Percentiles rank a stretch among this genome's conserved stretches.
Evolutionary conservation across 2,113 vertebrate genomes (phyloP).

Genomic region (Pundamilia nyererei): DNA sequence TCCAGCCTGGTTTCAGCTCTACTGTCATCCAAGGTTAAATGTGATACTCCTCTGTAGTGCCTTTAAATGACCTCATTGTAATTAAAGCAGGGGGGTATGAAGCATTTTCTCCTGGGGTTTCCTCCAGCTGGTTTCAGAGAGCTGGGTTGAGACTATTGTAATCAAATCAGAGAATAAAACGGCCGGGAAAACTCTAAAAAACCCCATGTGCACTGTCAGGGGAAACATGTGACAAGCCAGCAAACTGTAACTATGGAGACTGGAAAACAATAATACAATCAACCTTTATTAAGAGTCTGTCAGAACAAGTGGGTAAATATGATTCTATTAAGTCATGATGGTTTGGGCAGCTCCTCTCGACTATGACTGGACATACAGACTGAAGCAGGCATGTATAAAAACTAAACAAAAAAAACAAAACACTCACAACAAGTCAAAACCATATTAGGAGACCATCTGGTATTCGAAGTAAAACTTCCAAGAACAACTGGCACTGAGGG

Average conservation of each 20-base stretch:
- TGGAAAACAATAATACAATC: conserved; percentile 25
- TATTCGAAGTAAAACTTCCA: conserved; percentile 16
- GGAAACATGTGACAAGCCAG: conserved; percentile 16
- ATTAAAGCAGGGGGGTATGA: not conserved
- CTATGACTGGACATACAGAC: not conserved
- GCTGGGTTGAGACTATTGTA: not conserved
- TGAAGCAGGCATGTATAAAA: not conserved
- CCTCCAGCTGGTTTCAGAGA: not conserved
- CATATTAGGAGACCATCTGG: conserved; percentile 47
- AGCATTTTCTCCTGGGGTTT: not conserved
- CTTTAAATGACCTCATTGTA: not conserved
- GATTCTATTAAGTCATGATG: not conserved
- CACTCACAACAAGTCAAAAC: not conserved
- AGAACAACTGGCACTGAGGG: conserved; percentile 31
- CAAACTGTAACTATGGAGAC: conserved; percentile 36
- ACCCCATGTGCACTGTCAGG: not conserved
- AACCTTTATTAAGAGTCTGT: not conserved
- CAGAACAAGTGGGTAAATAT: not conserved
- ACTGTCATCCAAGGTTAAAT: not conserved
- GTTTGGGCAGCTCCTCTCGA: not conserved
- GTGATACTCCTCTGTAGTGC: not conserved
- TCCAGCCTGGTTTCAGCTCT: not conserved
- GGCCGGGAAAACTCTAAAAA: not conserved
- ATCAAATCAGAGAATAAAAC: not conserved
- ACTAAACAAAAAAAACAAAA: not conserved